Evolutionary conservation across 2,888 invertebrate species (phyloP), one percentile per base, ranked within the genome.

Genomic region (Willowsia nigromaculata): DNA sequence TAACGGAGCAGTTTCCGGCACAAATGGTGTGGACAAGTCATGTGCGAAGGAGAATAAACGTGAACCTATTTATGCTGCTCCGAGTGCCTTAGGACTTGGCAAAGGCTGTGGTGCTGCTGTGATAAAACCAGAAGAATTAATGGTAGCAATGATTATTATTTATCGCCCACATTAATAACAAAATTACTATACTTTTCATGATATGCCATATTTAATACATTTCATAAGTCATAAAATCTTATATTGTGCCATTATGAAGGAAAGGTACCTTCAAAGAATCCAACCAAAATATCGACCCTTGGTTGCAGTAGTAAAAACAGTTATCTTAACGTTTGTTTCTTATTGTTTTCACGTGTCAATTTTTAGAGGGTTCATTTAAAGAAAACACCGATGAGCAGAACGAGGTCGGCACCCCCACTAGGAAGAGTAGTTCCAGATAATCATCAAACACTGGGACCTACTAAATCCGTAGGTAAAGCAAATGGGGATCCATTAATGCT

Each of bases 281-380:
- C 50, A 53, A 53, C 33, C 30, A 33, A 18, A 40, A 13, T 3
- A 22, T 37, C 43, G 22, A 13, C 1, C 56, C 6, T 18, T 7
- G 4, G 18, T 56, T 22, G 30, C 15, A 4, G 9, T 37, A 37
- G 7, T 1, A 0, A 7, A 76, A 43, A 30, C 59, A 37, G 1
- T 56, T 7, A 40, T 25, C 40, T 25, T 15, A 37, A 50, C 33
- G 47, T 22, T 13, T 0, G 43, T 25, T 82, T 30, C 59, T 56
- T 59, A n/a, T 71, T 80, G 53, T 80, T 82, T 71, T 3, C 27
- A 59, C 40, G 59, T 76, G 37, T 50, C 50, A 53, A 33, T 50
- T 71, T 88, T 11, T 85, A 92, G 92, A 92, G 92, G 91, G 92
- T 92, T 43, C 91, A 92, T 90, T 89, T 92, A 33, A 88, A 92